Base-by-base conservation (phyloP, 2,113 vertebrate genomes). In the Mohoua ochrocephala region DNA sequence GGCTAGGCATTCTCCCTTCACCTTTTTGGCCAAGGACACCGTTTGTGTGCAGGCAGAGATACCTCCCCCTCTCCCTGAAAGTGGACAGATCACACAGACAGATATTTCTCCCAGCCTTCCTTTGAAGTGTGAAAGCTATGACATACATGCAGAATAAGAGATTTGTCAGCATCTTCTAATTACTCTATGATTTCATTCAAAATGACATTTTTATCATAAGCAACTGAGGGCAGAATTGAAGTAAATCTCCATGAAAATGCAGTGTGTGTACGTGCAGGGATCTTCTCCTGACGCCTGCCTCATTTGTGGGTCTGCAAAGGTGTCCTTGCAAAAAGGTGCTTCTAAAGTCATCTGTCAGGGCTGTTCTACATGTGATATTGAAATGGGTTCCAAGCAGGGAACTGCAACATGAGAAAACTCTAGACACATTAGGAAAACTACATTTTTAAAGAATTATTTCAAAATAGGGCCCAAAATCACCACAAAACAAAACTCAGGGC, bases 61-160 rank as follows among this genome's bases (percentile, higher is more conserved):
- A 15, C 13, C 5, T 30, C 2, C 15, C 5, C 12, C 5, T 47
- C 16, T 56, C 15, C 26, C 23, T 1, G 0, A 52, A 45, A 67
- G 52, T 8, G 0, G 26, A 9, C 23, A 33, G 42, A 63, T 28
- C 73, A 74, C 63, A 11, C 24, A 31, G 47, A 12, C 57, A 52
- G 68, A 37, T 44, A 21, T 41, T 68, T 64, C 71, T 59, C 56
- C 67, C 41, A 70, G 42, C 18, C 26, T 59, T 74, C 35, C 45
- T 64, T 50, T 74, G 56, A 86, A 83, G 22, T 26, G 23, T 33
- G 42, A 69, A 57, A 24, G n/a, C 65, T 77, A 18, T 2, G 70
- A 78, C 15, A 4, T 41, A 44, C 27, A 33, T 3, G 28, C 21
- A 67, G 57, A 89, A 65, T 45, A 0, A 60, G 67, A 68, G 37